phyloP scores from a whole-genome alignment of 2,113 vertebrate species.

The Gila orcuttii region DNA sequence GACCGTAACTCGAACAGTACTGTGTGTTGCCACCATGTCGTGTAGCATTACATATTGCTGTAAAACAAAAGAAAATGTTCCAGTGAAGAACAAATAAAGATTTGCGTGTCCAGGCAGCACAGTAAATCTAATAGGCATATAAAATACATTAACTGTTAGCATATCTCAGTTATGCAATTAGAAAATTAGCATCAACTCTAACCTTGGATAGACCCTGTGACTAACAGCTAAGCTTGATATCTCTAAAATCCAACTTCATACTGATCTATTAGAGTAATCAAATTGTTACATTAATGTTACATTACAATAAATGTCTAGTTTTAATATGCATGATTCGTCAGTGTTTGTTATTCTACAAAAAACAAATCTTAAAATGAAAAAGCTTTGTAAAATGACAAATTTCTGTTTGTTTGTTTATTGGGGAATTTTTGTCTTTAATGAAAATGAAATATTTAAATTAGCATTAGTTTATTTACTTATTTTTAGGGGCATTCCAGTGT shows the following conservation, averaged over 20 bases:
- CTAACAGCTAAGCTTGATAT: not conserved
- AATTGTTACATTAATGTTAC: no score
- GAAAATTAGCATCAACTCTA: not conserved
- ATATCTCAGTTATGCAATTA: not conserved
- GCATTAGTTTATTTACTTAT: not conserved
- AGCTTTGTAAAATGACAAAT: not conserved
- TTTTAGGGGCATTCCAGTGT: not conserved
- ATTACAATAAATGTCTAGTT: no score
- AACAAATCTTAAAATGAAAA: not conserved
- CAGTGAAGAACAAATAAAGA: not conserved
- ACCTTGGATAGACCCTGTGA: not conserved
- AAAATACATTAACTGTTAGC: not conserved
- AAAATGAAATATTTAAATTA: not conserved
- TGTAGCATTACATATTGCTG: conserved; percentile 98
- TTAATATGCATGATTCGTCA: no score
- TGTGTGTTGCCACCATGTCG: conserved; percentile 97
- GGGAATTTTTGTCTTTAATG: not conserved
- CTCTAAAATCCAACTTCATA: no score
- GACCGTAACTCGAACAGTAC: conserved; percentile 92
- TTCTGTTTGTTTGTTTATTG: not conserved
- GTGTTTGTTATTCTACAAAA: not conserved
- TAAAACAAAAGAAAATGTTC: conserved; percentile 51
- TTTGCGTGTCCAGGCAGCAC: not conserved
- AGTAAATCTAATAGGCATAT: not conserved
- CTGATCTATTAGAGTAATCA: no score